These are phyloP conservation scores for Philotrypesis tridentata DNA, from an alignment of 1,140 invertebrate species.

Conservation along the genomic window DNA sequence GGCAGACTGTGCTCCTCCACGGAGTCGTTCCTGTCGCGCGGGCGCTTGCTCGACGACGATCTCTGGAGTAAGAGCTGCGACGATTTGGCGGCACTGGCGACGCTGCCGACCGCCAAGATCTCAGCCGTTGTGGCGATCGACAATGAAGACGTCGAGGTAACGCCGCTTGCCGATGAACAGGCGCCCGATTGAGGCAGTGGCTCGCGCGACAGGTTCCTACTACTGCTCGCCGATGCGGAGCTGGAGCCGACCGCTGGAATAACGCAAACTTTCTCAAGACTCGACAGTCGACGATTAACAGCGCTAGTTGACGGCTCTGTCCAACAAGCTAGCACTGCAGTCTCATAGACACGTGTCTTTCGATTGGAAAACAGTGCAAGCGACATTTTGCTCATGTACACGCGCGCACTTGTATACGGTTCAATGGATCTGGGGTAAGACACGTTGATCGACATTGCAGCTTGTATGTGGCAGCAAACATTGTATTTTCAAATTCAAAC, in stretches of 20 bases:
- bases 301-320: too few relatives aligned
- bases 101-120: background rate
- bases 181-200: conserved; percentile 4
- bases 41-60: conserved; percentile 21
- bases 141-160: background rate
- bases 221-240: background rate
- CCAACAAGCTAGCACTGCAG: too few relatives aligned
- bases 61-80: background rate
- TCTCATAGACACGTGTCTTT: background rate
- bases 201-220: conserved; percentile 42
- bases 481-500: too few relatives aligned
- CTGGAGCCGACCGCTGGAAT: background rate
- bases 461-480: too few relatives aligned
- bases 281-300: too few relatives aligned
- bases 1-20: background rate
- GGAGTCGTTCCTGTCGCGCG: conserved; percentile 24
- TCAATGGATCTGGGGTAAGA: too few relatives aligned
- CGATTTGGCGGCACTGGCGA: background rate
- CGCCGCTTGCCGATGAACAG: background rate
- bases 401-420: too few relatives aligned
- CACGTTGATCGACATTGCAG: too few relatives aligned
- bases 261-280: background rate
- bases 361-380: too few relatives aligned
- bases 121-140: conserved; percentile 9
- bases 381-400: too few relatives aligned